phyloP scores from a whole-genome alignment of 2,888 invertebrate species.

The Diaphora mendica region DNA sequence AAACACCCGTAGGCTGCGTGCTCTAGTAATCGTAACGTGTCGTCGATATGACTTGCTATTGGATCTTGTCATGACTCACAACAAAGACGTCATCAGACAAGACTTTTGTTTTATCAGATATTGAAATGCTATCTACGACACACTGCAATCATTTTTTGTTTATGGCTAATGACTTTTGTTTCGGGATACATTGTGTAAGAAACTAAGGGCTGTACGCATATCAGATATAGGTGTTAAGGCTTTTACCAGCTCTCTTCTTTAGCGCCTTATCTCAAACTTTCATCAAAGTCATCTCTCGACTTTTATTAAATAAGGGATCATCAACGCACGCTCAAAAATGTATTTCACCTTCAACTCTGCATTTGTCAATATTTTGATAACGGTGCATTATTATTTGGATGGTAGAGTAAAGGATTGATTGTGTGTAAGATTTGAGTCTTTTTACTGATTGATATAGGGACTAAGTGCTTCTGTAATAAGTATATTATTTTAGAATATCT shows the following conservation, averaged over 20 bases:
- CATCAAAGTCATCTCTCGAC: too few species aligned
- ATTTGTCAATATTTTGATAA: background rate
- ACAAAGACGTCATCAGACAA: constrained; percentile 1
- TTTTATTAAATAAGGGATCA: too few species aligned
- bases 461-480: background rate
- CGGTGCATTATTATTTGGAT: background rate
- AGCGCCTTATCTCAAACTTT: too few species aligned
- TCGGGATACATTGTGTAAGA: background rate
- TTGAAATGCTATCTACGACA: background rate
- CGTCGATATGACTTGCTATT: background rate
- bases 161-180: background rate
- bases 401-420: background rate
- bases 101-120: background rate
- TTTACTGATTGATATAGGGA: background rate
- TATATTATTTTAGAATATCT: background rate
- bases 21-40: constrained; percentile 1
- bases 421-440: background rate
- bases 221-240: too few species aligned
- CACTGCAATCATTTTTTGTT: background rate
- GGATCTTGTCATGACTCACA: constrained; percentile 1
- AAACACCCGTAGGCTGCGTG: background rate
- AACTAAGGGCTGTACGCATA: background rate
- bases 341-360: too few species aligned
- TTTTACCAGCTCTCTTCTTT: too few species aligned
- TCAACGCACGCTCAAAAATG: too few species aligned